These are phyloP conservation scores for Xerus inauris DNA, from an alignment of 2,113 vertebrate species.

Conservation along the genomic window DNA sequence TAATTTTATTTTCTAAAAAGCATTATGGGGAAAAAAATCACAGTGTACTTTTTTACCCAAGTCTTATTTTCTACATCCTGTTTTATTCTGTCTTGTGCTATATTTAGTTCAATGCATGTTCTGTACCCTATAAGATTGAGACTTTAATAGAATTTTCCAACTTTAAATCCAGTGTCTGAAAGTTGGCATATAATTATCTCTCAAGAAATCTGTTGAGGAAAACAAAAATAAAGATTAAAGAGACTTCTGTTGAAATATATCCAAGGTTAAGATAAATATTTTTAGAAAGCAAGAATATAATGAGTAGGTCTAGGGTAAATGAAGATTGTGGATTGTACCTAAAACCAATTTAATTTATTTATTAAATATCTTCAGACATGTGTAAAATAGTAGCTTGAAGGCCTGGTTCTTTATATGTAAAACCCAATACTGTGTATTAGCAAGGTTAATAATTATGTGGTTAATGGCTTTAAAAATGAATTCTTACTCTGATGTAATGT, in stretches of 20 bases:
- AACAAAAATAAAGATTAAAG: conserved; percentile 8
- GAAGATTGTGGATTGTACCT: not conserved
- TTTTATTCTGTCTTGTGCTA: not conserved
- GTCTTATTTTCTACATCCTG: not conserved
- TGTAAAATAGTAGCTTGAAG: not conserved
- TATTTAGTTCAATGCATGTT: not conserved
- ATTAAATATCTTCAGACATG: not conserved
- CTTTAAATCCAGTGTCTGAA: not conserved
- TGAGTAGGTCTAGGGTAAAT: not conserved
- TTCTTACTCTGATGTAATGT: not conserved
- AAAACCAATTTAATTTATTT: not conserved
- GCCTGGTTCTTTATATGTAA: not conserved
- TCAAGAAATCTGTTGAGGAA: not conserved
- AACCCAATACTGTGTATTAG: not conserved
- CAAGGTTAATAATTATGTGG: not conserved
- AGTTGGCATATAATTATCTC: not conserved
- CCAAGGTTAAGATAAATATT: not conserved
- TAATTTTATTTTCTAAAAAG: not conserved
- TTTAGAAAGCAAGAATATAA: not conserved
- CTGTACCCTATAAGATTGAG: not conserved
- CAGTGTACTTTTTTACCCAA: not conserved
- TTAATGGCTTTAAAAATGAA: not conserved
- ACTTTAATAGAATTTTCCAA: conserved; percentile 33
- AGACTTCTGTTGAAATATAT: not conserved
- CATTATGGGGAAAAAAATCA: not conserved